A percentile compares a stretch with the other conserved stretches of the same genome.
Evolutionary conservation across 2,113 vertebrate species (phyloP).

Genomic region (Channa maculata): DNA sequence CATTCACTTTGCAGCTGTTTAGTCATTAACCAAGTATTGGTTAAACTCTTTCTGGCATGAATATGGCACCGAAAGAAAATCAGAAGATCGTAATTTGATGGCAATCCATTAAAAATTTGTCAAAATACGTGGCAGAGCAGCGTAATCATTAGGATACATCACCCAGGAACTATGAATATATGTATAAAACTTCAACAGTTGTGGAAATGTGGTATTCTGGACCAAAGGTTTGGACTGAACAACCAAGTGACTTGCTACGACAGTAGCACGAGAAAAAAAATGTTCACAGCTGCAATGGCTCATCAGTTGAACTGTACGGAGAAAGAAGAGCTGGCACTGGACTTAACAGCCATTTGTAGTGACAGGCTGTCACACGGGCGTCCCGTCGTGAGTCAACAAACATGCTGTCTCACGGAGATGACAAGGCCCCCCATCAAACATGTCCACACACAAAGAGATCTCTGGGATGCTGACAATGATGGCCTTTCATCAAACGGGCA

Average conservation of each 20-base stretch:
- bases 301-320: constrained; percentile 26
- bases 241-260: neutral
- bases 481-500: constrained; percentile 74
- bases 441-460: constrained; percentile 75
- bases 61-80: neutral
- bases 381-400: constrained; percentile 75
- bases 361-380: constrained; percentile 57
- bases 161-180: neutral
- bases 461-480: constrained; percentile 79
- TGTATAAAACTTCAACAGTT: neutral
- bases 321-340: constrained; percentile 61
- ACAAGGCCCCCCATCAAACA: constrained; percentile 76
- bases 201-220: neutral
- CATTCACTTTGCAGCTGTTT: too few relatives aligned
- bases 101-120: too few relatives aligned
- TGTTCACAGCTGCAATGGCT: constrained; percentile 1
- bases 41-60: neutral
- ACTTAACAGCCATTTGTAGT: constrained; percentile 58
- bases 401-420: constrained; percentile 73
- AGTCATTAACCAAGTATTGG: neutral
- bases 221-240: neutral
- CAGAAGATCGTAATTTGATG: too few relatives aligned
- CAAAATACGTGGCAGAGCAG: too few relatives aligned
- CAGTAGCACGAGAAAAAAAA: constrained; percentile 12
- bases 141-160: neutral